Evolutionary conservation across 1,140 invertebrate species (phyloP).

Genomic region (Venturia canescens): DNA sequence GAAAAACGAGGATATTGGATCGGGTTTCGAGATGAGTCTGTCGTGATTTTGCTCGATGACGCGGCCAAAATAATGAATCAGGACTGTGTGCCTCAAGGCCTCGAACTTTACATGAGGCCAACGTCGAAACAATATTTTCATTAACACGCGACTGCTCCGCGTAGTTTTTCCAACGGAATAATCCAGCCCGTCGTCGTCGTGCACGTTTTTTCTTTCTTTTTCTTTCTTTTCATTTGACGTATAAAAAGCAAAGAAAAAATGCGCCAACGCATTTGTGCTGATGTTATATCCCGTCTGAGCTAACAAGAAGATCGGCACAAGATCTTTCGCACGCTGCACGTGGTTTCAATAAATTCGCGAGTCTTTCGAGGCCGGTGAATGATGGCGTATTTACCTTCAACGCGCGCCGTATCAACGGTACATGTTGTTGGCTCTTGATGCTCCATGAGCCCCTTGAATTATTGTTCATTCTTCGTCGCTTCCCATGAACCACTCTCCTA

Average conservation of each 20-base stretch:
- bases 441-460: background rate
- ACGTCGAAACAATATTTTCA: conserved; percentile 6
- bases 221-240: no score
- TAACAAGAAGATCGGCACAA: background rate
- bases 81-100: background rate
- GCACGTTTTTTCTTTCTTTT: background rate
- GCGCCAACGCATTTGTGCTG: background rate
- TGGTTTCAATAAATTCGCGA: conserved; percentile 1
- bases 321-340: conserved; percentile 9
- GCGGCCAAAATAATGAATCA: background rate
- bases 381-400: background rate
- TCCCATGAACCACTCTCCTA: background rate
- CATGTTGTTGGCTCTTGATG: background rate
- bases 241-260: background rate
- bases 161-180: background rate
- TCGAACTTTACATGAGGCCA: background rate
- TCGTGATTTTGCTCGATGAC: background rate
- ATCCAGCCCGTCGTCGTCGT: background rate
- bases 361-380: background rate
- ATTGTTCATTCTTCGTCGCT: background rate
- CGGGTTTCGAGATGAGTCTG: background rate
- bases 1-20: background rate
- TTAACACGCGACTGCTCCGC: background rate
- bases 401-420: background rate
- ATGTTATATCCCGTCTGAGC: background rate